phyloP scores from a whole-genome alignment of 2,113 vertebrate genomes.

The Thamnaconus septentrionalis region DNA sequence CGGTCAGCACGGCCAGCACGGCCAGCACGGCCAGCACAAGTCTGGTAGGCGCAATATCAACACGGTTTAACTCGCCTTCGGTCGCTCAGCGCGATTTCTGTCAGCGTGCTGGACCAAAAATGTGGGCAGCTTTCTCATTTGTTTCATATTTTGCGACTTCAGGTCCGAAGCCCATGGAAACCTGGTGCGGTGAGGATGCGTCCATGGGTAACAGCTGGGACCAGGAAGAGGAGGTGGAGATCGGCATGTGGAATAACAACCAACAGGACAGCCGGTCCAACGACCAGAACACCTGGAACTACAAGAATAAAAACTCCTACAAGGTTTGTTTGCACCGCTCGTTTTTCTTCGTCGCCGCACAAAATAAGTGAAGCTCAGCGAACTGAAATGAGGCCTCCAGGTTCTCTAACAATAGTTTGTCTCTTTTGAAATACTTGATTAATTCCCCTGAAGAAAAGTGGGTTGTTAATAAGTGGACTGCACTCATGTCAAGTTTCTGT shows the following conservation, averaged over 20 bases:
- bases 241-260: constrained; percentile 96
- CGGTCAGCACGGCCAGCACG: constrained; percentile 64
- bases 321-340: constrained; percentile 80
- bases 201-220: constrained; percentile 89
- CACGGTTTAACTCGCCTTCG: too few species aligned
- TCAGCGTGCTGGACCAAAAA: too few species aligned
- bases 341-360: background rate
- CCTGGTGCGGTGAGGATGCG: constrained; percentile 88
- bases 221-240: constrained; percentile 94
- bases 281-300: constrained; percentile 89
- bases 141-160: constrained; percentile 8
- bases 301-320: constrained; percentile 88
- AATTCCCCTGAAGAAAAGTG: background rate
- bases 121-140: background rate
- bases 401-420: too few species aligned
- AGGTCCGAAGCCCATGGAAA: constrained; percentile 94
- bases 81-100: too few species aligned
- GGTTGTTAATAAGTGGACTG: background rate
- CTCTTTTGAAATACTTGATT: too few species aligned
- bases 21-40: background rate
- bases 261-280: constrained; percentile 82
- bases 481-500: background rate
- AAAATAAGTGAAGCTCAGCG: too few species aligned
- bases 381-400: too few species aligned
- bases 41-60: too few species aligned